Base-by-base conservation (phyloP, 2,113 vertebrate species). In the Spea bombifrons region DNA sequence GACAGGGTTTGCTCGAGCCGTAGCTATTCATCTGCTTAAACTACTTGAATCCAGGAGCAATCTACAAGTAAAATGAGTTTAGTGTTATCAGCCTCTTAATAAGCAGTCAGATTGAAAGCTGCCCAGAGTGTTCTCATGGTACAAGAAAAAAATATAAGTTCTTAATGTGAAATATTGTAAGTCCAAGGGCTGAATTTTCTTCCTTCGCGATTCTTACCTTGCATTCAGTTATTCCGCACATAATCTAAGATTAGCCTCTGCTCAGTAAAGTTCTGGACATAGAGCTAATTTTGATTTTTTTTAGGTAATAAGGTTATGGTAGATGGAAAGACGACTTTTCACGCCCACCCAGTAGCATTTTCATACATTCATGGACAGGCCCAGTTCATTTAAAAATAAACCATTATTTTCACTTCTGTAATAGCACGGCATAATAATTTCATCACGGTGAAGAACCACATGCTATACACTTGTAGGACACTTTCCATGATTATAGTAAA, bases 51-150 rank as follows among this genome's bases (percentile, higher is more conserved):
- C 65, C 71, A 68, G 78, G 45, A 64, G 43, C 64, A 74, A 80
- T 80, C 71, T 80, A 68, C 78, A 80, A 74, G 71, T 80, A 67
- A 80, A 80, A 80, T 80, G 71, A 80, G 71, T 80, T 80, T 73
- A 80, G 71, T 80, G 71, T 64, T 68, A 43, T 80, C 78, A 68
- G 71, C 78, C 67, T 64, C 71, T 80, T 80, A 80, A 80, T 80
- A 80, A 67, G 71, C 71, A 67, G 71, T 46, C 71, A 80, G 78
- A 80, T 30, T 80, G 71, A 80, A 71, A 80, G 71, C 71, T 57
- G 71, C 71, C 43, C 71, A 44, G 64, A 50, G 55, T 67, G 65
- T 53, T 71, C 71, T 80, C 61, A 49, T 63, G 75, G 66, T 53
- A 63, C 47, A 61, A 55, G 75, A n/a, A 74, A 55, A 74, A 73